Conservation (phyloP, 2,888 invertebrate species). For the Leistus spinibarbis region DNA sequence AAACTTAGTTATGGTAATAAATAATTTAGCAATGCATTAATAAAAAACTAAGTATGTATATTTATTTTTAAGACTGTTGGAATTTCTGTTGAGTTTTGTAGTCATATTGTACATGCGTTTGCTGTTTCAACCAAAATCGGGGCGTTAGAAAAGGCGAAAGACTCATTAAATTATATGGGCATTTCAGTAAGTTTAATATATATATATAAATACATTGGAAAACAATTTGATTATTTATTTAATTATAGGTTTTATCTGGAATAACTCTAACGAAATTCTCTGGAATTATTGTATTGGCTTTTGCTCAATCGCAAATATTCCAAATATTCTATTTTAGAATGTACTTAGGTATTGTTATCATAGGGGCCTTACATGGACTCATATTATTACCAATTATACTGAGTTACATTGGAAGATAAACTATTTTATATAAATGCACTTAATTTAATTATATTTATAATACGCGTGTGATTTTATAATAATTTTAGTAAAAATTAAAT, state of each 20-base stretch:
- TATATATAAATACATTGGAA: slow-evolving; percentile 1
- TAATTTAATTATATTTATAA: slow-evolving; percentile 28
- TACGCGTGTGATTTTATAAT: slow-evolving; percentile 8
- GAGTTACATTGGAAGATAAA: slow-evolving; percentile 71
- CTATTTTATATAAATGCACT: background rate
- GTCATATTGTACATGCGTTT: slow-evolving; percentile 84
- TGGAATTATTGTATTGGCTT: slow-evolving; percentile 86
- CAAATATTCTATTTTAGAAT: slow-evolving; percentile 94
- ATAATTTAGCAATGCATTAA: slow-evolving; percentile 44
- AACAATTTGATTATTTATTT: slow-evolving; percentile 23
- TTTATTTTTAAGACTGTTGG: slow-evolving; percentile 73
- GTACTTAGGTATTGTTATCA: slow-evolving; percentile 91
- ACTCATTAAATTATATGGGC: slow-evolving; percentile 81
- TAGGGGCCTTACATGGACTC: slow-evolving; percentile 91
- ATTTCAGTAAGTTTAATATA: slow-evolving; percentile 70
- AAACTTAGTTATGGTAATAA: slow-evolving; percentile 86
- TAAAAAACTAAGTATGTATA: background rate
- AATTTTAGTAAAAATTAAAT: slow-evolving; percentile 36
- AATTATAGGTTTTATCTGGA: slow-evolving; percentile 80
- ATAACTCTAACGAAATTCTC: slow-evolving; percentile 95
- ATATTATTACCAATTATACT: slow-evolving; percentile 90
- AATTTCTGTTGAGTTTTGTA: slow-evolving; percentile 94
- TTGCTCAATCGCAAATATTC: slow-evolving; percentile 92
- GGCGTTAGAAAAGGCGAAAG: slow-evolving; percentile 68
- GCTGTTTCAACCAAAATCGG: slow-evolving; percentile 58